phyloP scores from a whole-genome alignment of 2,888 invertebrate genomes.

The Vandiemenella viatica region DNA sequence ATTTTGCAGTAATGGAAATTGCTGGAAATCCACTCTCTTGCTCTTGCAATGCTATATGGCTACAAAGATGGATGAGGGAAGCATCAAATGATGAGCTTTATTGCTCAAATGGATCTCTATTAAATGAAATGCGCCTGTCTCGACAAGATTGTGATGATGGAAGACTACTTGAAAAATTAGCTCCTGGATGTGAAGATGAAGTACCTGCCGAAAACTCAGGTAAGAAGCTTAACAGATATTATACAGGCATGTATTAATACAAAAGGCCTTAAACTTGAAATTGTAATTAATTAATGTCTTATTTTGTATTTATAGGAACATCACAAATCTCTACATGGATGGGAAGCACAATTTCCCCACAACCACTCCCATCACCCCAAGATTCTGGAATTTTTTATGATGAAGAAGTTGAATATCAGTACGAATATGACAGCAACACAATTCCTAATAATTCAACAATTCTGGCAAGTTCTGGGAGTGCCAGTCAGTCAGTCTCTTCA shows the following conservation, averaged over 20 bases:
- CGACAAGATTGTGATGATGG: constrained; percentile 44
- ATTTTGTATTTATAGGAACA: constrained; percentile 25
- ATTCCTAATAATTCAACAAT: background rate
- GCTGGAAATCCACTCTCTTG: constrained; percentile 76
- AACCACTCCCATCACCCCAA: constrained; percentile 46
- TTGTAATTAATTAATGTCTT: background rate
- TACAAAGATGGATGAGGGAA: constrained; percentile 68
- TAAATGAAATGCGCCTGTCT: constrained; percentile 55
- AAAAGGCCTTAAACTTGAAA: background rate
- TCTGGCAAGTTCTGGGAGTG: constrained; percentile 2
- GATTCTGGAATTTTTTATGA: constrained; percentile 73
- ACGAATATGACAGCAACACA: constrained; percentile 37
- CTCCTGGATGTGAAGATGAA: constrained; percentile 54
- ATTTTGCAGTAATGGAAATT: constrained; percentile 68
- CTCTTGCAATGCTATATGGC: constrained; percentile 68
- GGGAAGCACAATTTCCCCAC: constrained; percentile 21
- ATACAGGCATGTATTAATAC: no score
- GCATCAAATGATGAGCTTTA: constrained; percentile 49
- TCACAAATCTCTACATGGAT: constrained; percentile 43
- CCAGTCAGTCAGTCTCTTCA: constrained; percentile 21
- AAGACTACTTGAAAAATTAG: constrained; percentile 31
- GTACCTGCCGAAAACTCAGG: background rate
- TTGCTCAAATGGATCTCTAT: constrained; percentile 60
- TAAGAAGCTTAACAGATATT: constrained; percentile 1
- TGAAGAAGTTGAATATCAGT: constrained; percentile 56